phyloP scores from a whole-genome alignment of 1,140 invertebrate genomes.

The Drosophila pruinosa region DNA sequence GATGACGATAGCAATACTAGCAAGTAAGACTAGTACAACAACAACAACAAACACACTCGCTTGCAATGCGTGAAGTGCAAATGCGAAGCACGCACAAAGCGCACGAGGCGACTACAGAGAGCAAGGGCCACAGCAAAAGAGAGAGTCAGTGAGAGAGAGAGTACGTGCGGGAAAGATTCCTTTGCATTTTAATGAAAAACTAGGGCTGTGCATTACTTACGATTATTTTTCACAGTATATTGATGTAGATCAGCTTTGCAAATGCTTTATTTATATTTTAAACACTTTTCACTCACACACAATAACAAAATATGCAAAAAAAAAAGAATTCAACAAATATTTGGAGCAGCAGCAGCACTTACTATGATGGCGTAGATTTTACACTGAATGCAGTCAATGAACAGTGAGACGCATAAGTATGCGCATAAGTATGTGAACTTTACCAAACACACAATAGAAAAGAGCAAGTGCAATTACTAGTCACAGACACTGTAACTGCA shows the following conservation, averaged over 20 bases:
- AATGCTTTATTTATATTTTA: background rate
- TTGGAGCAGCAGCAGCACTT: background rate
- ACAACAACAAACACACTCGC: slow-evolving; percentile 4
- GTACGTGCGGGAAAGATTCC: background rate
- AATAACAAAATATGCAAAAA: background rate
- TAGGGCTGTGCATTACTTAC: background rate
- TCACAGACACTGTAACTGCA: background rate
- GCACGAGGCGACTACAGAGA: background rate
- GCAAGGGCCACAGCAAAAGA: background rate
- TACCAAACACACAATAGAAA: background rate
- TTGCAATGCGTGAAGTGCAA: slow-evolving; percentile 20
- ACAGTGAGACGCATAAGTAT: background rate
- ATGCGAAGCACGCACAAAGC: slow-evolving; percentile 21
- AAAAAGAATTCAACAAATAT: background rate
- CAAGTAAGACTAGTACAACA: slow-evolving; percentile 4
- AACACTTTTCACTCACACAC: background rate
- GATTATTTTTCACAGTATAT: background rate
- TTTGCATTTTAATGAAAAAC: background rate
- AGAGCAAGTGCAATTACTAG: background rate
- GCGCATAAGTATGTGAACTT: background rate
- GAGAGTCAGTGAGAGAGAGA: background rate
- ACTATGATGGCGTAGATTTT: background rate
- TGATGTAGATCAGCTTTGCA: background rate
- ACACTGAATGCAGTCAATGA: background rate
- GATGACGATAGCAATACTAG: too few relatives aligned